Percentiles rank a stretch among this genome's conserved stretches.
Conservation (phyloP, 2,113 vertebrate species). For the Phyllopteryx taeniolatus region DNA sequence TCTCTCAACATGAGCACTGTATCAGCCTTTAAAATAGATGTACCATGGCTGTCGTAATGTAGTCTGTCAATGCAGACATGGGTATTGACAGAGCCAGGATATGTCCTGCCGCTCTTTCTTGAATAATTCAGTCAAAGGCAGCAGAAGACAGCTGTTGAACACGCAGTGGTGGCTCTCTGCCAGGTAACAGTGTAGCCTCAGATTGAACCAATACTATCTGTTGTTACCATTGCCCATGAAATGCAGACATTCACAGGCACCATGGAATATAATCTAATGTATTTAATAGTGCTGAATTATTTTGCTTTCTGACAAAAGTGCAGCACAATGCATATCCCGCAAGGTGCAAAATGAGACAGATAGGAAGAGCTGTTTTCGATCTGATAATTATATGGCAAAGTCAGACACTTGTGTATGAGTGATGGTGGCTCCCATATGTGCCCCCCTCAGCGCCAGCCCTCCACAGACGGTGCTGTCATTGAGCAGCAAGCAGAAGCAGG, state of each 20-base stretch:
- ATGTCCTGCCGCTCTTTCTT: conserved; percentile 20
- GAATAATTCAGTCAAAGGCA: conserved; percentile 32
- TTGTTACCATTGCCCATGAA: conserved; percentile 34
- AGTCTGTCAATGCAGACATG: conserved; percentile 12
- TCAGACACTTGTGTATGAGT: conserved; percentile 56
- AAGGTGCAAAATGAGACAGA: conserved; percentile 45
- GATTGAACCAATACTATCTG: conserved; percentile 5
- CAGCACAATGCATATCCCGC: conserved; percentile 12
- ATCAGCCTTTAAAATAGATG: not conserved
- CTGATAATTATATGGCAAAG: conserved; percentile 61
- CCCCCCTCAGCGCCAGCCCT: conserved; percentile 44
- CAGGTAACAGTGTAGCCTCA: conserved; percentile 42
- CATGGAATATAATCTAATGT: not conserved
- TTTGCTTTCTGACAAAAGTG: conserved; percentile 7
- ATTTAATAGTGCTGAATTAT: conserved; percentile 9
- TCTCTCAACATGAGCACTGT: not conserved
- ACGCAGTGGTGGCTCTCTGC: conserved; percentile 15
- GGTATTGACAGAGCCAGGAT: conserved; percentile 29
- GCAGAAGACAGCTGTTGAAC: conserved; percentile 30
- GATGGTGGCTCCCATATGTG: conserved; percentile 60
- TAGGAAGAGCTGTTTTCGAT: conserved; percentile 42
- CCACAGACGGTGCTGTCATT: conserved; percentile 35
- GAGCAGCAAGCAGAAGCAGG: conserved; percentile 26
- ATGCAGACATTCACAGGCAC: conserved; percentile 27
- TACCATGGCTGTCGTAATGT: conserved; percentile 17